phyloP scores from a whole-genome alignment of 2,888 invertebrate species.

The Latrodectus elegans region DNA sequence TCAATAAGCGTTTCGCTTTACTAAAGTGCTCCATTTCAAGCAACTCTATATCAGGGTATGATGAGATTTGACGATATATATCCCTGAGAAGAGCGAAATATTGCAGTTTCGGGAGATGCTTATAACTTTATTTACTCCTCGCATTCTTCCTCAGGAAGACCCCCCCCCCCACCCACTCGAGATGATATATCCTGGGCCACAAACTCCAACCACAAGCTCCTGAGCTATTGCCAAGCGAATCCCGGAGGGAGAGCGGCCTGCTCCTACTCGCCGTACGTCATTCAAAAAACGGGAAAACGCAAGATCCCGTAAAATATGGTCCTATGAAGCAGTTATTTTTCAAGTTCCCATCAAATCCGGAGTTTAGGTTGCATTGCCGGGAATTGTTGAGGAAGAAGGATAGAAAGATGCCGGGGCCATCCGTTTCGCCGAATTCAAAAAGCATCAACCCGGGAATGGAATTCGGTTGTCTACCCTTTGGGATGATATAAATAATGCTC shows the following conservation, averaged over 20 bases:
- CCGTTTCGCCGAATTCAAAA: slow-evolving; percentile 52
- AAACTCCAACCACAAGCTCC: slow-evolving; percentile 5
- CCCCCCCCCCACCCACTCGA: neutral
- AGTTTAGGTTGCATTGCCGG: slow-evolving; percentile 20
- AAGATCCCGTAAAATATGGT: slow-evolving; percentile 53
- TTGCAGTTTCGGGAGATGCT: neutral
- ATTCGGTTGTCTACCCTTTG: slow-evolving; percentile 35
- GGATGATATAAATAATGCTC: slow-evolving; percentile 54
- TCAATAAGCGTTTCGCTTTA: no score
- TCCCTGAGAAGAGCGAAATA: neutral
- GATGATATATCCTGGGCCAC: neutral
- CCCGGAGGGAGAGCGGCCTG: slow-evolving; percentile 17
- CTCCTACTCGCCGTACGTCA: slow-evolving; percentile 18
- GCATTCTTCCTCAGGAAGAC: no score
- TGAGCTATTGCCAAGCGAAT: slow-evolving; percentile 37
- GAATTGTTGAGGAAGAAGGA: slow-evolving; percentile 4
- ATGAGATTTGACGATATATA: neutral
- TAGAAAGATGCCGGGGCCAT: neutral
- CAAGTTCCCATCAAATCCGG: slow-evolving; percentile 56
- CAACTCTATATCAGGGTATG: no score
- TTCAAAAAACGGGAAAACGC: slow-evolving; percentile 40
- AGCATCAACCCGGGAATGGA: slow-evolving; percentile 49
- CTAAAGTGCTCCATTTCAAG: no score
- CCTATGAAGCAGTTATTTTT: slow-evolving; percentile 60
- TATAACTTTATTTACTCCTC: neutral